Percentiles rank a stretch among this genome's conserved stretches.
Conservation (phyloP, 2,113 vertebrate genomes). For the Lepus americanus region DNA sequence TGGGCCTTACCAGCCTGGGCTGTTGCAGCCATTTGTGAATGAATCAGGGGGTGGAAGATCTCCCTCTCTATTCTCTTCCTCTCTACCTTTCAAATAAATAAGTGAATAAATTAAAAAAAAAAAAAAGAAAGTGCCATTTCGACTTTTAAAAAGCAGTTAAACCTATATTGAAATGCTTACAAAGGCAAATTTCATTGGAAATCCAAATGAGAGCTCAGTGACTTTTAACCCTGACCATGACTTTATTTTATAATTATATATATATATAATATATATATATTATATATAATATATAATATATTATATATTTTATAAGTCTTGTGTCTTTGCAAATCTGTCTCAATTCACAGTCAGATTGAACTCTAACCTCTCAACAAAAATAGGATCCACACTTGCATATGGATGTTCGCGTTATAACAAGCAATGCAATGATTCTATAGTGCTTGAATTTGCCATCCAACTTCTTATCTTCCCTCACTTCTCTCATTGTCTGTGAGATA, state of each 20-base stretch:
- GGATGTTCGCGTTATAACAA: neutral
- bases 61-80: no score
- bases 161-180: neutral
- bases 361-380: neutral
- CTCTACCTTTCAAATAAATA: no score
- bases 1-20: no score
- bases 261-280: no score
- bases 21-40: no score
- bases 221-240: neutral
- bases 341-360: neutral
- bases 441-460: neutral
- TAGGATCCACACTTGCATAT: neutral
- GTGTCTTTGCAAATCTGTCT: neutral
- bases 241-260: no score
- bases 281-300: no score
- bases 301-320: no score
- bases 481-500: neutral
- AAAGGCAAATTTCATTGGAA: neutral
- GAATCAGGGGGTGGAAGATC: no score
- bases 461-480: neutral
- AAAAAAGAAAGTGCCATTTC: neutral
- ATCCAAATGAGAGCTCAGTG: neutral
- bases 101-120: no score
- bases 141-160: neutral
- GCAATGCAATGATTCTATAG: accelerated